These are phyloP conservation scores for Drosophila pullipes DNA, from an alignment of 2,888 invertebrate genomes.

Conservation along the genomic window DNA sequence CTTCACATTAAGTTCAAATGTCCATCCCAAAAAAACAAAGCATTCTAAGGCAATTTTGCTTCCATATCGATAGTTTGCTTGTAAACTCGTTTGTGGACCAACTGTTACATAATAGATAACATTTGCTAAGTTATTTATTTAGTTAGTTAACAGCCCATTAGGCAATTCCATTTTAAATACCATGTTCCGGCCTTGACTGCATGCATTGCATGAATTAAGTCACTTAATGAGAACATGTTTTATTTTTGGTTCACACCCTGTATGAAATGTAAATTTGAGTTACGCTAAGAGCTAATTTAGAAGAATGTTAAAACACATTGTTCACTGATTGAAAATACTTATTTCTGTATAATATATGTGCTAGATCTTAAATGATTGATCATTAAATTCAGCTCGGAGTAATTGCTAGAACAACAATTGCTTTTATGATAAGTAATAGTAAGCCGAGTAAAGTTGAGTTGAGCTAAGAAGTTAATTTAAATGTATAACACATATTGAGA, in stretches of 20 bases:
- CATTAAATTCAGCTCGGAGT: too few species aligned
- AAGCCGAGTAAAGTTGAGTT: too few species aligned
- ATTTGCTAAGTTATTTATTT: not conserved
- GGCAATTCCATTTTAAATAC: not conserved
- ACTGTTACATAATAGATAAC: not conserved
- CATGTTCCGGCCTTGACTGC: slow-evolving; percentile 1
- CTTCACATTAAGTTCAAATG: not conserved
- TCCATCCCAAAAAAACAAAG: not conserved
- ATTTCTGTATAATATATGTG: too few species aligned
- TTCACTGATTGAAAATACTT: too few species aligned
- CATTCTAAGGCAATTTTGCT: not conserved
- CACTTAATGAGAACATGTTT: slow-evolving; percentile 30
- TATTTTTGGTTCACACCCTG: slow-evolving; percentile 19
- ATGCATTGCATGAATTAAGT: slow-evolving; percentile 18
- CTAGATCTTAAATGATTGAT: too few species aligned
- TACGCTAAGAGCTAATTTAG: not conserved
- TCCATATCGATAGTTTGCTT: not conserved
- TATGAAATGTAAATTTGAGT: not conserved
- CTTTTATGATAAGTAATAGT: too few species aligned
- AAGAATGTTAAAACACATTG: too few species aligned
- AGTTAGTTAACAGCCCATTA: not conserved
- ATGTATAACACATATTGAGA: too few species aligned
- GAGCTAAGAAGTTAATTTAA: too few species aligned
- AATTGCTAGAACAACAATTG: too few species aligned
- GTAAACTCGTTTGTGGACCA: not conserved